Evolutionary conservation across 2,113 vertebrate genomes (phyloP).

Genomic region (Coregonus clupeaformis): DNA sequence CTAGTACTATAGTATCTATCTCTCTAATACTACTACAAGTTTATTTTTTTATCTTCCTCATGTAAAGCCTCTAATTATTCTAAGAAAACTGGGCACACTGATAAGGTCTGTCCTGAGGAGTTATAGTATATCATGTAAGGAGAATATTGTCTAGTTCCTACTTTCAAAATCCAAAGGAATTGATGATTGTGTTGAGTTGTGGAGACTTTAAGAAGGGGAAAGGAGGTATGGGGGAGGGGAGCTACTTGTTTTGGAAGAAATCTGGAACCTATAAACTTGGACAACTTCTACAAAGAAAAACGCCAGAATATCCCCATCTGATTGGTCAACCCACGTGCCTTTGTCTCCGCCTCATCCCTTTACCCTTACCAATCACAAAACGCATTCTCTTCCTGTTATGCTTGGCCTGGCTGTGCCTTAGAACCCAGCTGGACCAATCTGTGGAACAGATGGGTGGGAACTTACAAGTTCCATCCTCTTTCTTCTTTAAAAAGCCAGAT

Average conservation of each 20-base stretch:
- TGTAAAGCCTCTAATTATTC: slow-evolving; percentile 9
- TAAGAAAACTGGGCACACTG: too few relatives aligned
- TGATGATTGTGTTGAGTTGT: slow-evolving; percentile 38
- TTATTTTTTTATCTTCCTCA: too few relatives aligned
- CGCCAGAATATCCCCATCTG: slow-evolving; percentile 69
- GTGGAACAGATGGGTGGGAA: slow-evolving; percentile 60
- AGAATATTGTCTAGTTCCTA: neutral
- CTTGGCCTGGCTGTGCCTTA: slow-evolving; percentile 49
- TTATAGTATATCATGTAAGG: slow-evolving; percentile 10
- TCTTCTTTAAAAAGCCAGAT: slow-evolving; percentile 71
- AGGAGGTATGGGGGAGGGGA: slow-evolving; percentile 33
- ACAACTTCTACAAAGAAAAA: slow-evolving; percentile 74
- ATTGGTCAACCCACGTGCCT: slow-evolving; percentile 71
- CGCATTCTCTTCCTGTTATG: slow-evolving; percentile 58
- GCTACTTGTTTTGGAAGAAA: slow-evolving; percentile 70
- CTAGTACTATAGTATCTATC: neutral
- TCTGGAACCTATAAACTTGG: slow-evolving; percentile 90
- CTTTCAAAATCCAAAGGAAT: slow-evolving; percentile 11
- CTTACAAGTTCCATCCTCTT: slow-evolving; percentile 44
- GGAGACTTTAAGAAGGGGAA: slow-evolving; percentile 13
- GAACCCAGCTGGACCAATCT: slow-evolving; percentile 61
- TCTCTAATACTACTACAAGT: neutral
- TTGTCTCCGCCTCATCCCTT: slow-evolving; percentile 65
- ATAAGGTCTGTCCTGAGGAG: neutral
- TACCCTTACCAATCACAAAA: slow-evolving; percentile 57